phyloP scores from a whole-genome alignment of 37 sponge, comb jelly and placozoan species.

The Agelas oroides region DNA sequence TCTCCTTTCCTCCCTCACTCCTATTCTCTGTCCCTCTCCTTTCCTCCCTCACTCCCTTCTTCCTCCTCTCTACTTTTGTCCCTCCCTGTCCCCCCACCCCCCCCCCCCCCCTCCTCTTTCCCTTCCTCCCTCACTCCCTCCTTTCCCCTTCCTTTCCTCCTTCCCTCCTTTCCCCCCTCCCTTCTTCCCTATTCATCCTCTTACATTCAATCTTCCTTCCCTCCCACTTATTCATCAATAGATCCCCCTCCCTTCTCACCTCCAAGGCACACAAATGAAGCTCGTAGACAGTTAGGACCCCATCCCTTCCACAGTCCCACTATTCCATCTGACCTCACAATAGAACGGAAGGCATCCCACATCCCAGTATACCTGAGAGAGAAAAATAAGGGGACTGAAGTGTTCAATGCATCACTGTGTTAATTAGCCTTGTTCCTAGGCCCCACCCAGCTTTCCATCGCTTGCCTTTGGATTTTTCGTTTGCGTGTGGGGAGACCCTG shows the following conservation, averaged over 20 bases:
- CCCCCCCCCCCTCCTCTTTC: too few species aligned
- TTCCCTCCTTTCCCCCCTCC: background rate
- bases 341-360: conserved; percentile 66
- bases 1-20: background rate
- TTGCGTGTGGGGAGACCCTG: too few species aligned
- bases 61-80: background rate
- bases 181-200: background rate
- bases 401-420: background rate
- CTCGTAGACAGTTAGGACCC: conserved; percentile 88
- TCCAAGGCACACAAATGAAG: conserved; percentile 88
- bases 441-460: too few species aligned
- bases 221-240: too few species aligned
- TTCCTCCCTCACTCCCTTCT: too few species aligned
- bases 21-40: too few species aligned
- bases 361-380: conserved; percentile 69
- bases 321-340: conserved; percentile 71
- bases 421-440: too few species aligned
- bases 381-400: too few species aligned
- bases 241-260: conserved; percentile 35
- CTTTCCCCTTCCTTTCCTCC: too few species aligned
- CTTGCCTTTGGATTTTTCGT: too few species aligned
- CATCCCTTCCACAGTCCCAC: conserved; percentile 86
- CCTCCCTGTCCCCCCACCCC: background rate
- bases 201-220: too few species aligned
- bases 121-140: too few species aligned